Evolutionary conservation across 2,113 vertebrate genomes (phyloP), one percentile per base, ranked within the genome.

Genomic region (Nothoprocta perdicaria): DNA sequence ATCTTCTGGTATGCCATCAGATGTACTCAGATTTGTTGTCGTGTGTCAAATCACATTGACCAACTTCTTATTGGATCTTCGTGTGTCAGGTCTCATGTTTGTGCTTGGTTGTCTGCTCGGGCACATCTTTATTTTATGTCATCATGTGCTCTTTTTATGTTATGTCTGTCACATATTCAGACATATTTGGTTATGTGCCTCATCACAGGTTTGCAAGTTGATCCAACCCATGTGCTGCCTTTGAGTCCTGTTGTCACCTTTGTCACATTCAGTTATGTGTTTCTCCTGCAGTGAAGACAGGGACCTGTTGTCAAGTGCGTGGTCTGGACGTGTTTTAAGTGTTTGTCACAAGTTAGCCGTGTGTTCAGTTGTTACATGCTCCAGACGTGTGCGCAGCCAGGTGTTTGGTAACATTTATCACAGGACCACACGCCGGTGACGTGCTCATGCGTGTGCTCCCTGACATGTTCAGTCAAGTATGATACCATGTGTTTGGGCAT

Each of bases 61-160:
- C 40, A 27, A 1, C 8, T 8, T 43, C 4, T 62, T 62, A 80
- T 67, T 58, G 35, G 52, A 31, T 78, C 26, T 15, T 22, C 60
- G 8, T 1, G 0, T 53, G 8, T 40, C n/a, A 29, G 45, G 31
- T 22, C 41, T 31, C 4, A 2, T 18, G 13, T 43, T 94, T 43
- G 0, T 65, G 33, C 68, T 68, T 4, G 5, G 50, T 55, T 11
- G 35, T 1, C 0, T 80, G 45, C 48, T 33, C 1, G 22, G 57
- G 19, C 13, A 31, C 8, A 31, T 19, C 26, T 80, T 24, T 11
- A 9, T 29, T 23, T 53, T 57, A 48, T 38, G 45, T 46, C 67
- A 33, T 46, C 3, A 2, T 33, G 10, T 69, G 57, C 38, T 45
- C 29, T 2, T 53, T 55, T 62, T 60, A 13, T 65, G 75, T 17